Base-by-base conservation (phyloP, 2,797 vertebrate genomes). In the Scolopax rusticola region DNA sequence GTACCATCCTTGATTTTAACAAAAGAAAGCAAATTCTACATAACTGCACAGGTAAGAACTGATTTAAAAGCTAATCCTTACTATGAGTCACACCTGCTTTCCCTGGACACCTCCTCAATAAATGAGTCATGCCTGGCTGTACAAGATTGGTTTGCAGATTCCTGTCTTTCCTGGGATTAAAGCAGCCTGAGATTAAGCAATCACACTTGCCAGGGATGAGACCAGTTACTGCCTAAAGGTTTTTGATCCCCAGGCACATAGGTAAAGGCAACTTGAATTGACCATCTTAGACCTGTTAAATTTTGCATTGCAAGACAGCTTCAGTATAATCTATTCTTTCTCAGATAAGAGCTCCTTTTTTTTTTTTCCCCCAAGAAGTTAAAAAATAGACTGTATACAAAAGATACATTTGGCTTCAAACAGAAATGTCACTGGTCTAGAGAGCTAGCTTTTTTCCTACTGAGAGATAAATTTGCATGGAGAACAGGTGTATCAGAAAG, bases 31-130 rank as follows among this genome's bases (percentile, higher is more conserved):
- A n/a, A 56, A 57, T 47, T 74, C 36, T 60, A 2, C 15, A 8
- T 32, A 50, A 43, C 40, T 80, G n/a, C 32, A 6, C 50, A 83
- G 59, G 60, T 87, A 90, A 90, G 43, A 89, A 96, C 45, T 40
- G 45, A 89, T 96, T 93, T 92, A 77, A 87, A 95, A 81, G 79
- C 63, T 91, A 54, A 94, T 94, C 81, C 79, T 84, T 87, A 50
- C 30, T 79, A 8, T 51, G 57, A 89, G 64, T 92, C 77, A 61
- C 73, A 82, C 89, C 89, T 97, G 80, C 70, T 93, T 91, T 93
- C 68, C 48, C n/a, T n/a, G 38, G 45, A 64, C 40, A 50, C 56
- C 17, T 50, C 30, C 74, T 63, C 81, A 63, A 41, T 74, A 88
- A 93, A 87, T 40, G 25, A 78, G 33, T 92, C 14, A 12, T 48